Conservation (phyloP, 2,113 vertebrate species). For the Gobius niger region DNA sequence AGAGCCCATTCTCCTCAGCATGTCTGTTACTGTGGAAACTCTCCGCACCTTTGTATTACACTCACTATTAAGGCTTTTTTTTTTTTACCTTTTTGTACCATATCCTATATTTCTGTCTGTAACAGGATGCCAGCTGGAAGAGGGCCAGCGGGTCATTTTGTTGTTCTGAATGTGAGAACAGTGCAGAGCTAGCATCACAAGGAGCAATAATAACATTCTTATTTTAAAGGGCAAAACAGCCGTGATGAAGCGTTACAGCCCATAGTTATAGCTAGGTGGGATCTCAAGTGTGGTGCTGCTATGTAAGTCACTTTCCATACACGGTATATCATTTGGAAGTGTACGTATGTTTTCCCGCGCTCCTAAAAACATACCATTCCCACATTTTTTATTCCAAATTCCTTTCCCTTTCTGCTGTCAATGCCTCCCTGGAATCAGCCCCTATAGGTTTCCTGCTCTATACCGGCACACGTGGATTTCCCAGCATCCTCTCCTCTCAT, state of each 20-base stretch:
- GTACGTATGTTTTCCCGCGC: too few relatives aligned
- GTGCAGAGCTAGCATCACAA: conserved; percentile 29
- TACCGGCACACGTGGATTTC: conserved; percentile 66
- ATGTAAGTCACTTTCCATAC: too few relatives aligned
- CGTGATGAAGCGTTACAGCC: neutral
- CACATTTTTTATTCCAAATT: too few relatives aligned
- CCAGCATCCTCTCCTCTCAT: conserved; percentile 66
- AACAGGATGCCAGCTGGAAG: conserved; percentile 29
- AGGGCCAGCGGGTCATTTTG: conserved; percentile 22
- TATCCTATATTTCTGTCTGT: conserved; percentile 22
- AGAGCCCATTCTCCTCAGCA: conserved; percentile 1
- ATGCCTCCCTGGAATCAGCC: conserved; percentile 58
- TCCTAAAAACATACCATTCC: too few relatives aligned
- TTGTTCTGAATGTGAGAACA: conserved; percentile 29
- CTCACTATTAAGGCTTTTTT: conserved; percentile 11
- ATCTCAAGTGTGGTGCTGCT: neutral
- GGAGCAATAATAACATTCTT: conserved; percentile 12
- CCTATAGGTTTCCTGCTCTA: conserved; percentile 58
- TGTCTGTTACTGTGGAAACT: conserved; percentile 14
- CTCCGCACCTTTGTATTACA: conserved; percentile 23
- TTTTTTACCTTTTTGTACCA: conserved; percentile 13
- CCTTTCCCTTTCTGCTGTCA: too few relatives aligned
- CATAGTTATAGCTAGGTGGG: neutral
- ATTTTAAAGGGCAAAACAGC: conserved; percentile 15
- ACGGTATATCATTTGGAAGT: too few relatives aligned